Base-by-base conservation (phyloP, 2,888 invertebrate species). In the Sturmia bella region DNA sequence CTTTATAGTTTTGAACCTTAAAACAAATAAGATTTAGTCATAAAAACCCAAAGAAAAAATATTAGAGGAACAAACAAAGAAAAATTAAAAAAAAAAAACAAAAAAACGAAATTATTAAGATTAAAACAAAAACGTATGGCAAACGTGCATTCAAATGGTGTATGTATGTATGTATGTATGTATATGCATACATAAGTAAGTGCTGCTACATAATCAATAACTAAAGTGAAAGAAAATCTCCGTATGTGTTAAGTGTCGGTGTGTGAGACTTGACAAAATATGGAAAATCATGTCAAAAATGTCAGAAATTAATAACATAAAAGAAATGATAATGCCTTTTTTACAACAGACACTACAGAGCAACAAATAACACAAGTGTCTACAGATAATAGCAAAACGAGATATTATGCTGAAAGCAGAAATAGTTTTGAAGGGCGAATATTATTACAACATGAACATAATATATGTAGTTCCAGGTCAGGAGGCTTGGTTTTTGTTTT, bases 1-100 rank as follows among this genome's bases (percentile, higher is more conserved):
- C 66, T 75, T 41, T 75, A 83, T 76, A 43, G 21, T 24, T 75
- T 43, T 75, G 83, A 83, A 83, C 79, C 76, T 72, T 79, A 75
- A 83, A 68, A 79, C 72, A 83, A 79, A 83, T 69, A 59, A 61
- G 68, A 68, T 75, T 80, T 76, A 43, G 68, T 11, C 76, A 68
- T 52, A 57, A 64, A 37, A 64, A 50, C 59, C 43, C 68, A 45
- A 64, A 64, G 45, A 59, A 59, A 64, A 63, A 13, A 59, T 21
- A 7, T 59, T 32, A 32, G 9, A n/a, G n/a, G n/a, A n/a, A n/a
- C n/a, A n/a, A 32, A 32, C 1, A 32, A 32, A 32, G 7, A 7
- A 32, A 32, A 3, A 3, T 11, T 6, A 50, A 27, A 19, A 4
- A 7, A 21, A n/a, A 17, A 19, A 43, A 27, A 52, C n/a, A 45